These are phyloP conservation scores for Chrysemys picta DNA, from an alignment of 2,113 vertebrate genomes.

Conservation along the genomic window DNA sequence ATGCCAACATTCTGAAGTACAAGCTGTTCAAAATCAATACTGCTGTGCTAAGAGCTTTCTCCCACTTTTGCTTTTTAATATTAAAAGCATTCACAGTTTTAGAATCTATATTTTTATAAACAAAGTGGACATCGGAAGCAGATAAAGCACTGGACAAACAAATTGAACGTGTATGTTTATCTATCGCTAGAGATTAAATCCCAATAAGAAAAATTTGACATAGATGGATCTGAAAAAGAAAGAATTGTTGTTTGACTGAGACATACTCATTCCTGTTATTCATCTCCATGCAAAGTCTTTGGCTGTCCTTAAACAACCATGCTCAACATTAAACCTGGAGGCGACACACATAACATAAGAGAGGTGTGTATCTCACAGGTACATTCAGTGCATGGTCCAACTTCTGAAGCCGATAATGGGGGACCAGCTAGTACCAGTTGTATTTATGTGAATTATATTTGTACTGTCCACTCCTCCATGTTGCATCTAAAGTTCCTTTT, in stretches of 20 bases:
- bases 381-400: not conserved
- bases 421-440: not conserved
- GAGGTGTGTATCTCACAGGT: not conserved
- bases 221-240: not conserved
- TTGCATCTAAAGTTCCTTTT: not conserved
- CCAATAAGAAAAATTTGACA: not conserved
- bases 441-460: not conserved
- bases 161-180: not conserved
- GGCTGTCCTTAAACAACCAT: not conserved
- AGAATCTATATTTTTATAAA: not conserved
- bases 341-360: not conserved
- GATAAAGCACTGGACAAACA: not conserved
- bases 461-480: not conserved
- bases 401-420: not conserved
- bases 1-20: not conserved
- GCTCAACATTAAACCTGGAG: not conserved
- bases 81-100: not conserved
- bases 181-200: not conserved
- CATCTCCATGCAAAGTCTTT: accelerated
- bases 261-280: not conserved
- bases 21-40: accelerated
- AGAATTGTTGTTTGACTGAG: not conserved
- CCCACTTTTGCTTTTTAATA: not conserved
- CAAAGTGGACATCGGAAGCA: not conserved
- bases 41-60: accelerated